A percentile compares a stretch with the other conserved stretches of the same genome.
These are phyloP conservation scores for Heliconius aoede DNA, from an alignment of 2,888 invertebrate species.

Conservation along the genomic window DNA sequence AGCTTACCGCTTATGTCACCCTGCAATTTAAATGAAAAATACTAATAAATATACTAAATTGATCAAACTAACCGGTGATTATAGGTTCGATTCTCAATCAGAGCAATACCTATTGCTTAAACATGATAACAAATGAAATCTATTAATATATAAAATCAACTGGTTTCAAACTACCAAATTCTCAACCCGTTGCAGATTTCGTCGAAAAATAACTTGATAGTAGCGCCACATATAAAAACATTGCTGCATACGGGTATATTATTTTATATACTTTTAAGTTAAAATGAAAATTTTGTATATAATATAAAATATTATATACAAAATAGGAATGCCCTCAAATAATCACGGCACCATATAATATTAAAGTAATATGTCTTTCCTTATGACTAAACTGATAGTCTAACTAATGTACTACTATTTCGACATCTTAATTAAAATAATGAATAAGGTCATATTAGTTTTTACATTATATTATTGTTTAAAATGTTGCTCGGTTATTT, in stretches of 20 bases:
- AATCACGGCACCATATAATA: background rate
- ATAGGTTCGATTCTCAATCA: no score
- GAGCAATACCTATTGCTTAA: no score
- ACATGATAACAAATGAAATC: no score
- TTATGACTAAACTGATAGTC: background rate
- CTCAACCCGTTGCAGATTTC: background rate
- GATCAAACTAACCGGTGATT: no score
- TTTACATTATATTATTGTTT: background rate
- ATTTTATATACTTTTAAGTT: background rate
- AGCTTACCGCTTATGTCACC: slow-evolving; percentile 70
- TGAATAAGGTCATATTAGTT: background rate
- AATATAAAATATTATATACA: no score
- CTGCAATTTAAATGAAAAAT: slow-evolving; percentile 50
- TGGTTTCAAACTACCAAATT: background rate
- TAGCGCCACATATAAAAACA: background rate
- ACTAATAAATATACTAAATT: background rate
- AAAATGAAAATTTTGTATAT: no score
- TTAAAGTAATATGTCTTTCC: background rate
- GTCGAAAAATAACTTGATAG: background rate
- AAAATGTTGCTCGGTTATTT: background rate
- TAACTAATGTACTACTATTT: background rate
- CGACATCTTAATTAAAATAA: background rate
- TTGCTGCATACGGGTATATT: background rate
- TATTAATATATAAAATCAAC: background rate
- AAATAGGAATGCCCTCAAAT: background rate